Base-by-base conservation (phyloP, 1,140 invertebrate species). In the Drosophila takahashii region DNA sequence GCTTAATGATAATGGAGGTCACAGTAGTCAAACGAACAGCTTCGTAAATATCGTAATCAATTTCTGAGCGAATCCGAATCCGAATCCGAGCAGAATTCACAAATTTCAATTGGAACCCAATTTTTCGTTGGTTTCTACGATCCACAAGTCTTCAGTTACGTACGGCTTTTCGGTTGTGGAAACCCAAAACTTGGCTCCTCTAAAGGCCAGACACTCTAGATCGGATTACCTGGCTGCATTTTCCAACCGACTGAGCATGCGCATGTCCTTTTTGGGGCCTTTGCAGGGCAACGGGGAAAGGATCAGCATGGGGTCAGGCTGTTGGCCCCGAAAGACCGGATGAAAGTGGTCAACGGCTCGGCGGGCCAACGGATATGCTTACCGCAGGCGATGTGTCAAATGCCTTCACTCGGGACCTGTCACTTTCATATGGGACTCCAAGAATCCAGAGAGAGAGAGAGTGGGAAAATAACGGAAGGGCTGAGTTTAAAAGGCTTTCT, bases 1-100 rank as follows among this genome's bases (percentile, higher is more conserved):
- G 60, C 60, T 90, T 80, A 85, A 89, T 85, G 87, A 90, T 90
- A 87, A 90, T 87, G 79, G 83, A 90, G 87, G 87, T 90, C 87
- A 90, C 53, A 83, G 45, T 75, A 73, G 87, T 90, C 87, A 90
- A 90, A 86, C 65, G 77, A 77, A 86, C 76, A 84, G 87, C 84
- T 76, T 69, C 66, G 84, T 74, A 90, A 90, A 86, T 90, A 79
- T 79, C 83, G 74, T 86, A 90, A 90, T 86, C 79, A 90, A 90
- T 90, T 90, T 57, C 61, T 61, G 64, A 62, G 61, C 57, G 58
- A 22, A 2, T 22, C 22, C 22, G 22, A 22, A 2, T 22, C 22
- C 22, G 22, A 74, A 45, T 56, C 13, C 26, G 16, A 54, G 47
- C 47, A 61, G 13, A 41, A 41, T 59, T 29, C 80, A 64, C 22